Evolutionary conservation across 1,140 invertebrate species (phyloP).

Genomic region (Euura saliciscinereae): DNA sequence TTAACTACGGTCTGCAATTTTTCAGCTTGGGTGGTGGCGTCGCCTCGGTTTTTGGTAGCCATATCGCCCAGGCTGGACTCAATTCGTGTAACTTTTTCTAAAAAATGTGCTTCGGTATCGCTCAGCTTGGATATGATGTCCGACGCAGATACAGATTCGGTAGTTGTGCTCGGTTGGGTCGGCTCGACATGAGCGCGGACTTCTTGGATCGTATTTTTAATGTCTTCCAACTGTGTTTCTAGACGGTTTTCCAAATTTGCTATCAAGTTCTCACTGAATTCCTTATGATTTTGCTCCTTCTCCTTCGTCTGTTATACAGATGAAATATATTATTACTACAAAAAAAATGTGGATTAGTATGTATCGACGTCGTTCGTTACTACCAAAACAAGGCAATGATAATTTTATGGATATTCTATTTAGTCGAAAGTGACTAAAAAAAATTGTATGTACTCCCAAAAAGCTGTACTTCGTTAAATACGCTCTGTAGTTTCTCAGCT

Average conservation of each 20-base stretch:
- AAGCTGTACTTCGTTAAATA: slow-evolving; percentile 38
- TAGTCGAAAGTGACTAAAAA: too few species aligned
- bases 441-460: neutral
- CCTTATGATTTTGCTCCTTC: too few species aligned
- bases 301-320: neutral
- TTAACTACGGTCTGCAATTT: slow-evolving; percentile 34
- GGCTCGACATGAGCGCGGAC: slow-evolving; percentile 14
- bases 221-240: slow-evolving; percentile 59
- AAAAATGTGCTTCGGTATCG: slow-evolving; percentile 39
- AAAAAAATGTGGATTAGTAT: too few species aligned
- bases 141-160: slow-evolving; percentile 56
- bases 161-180: slow-evolving; percentile 18
- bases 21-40: slow-evolving; percentile 32
- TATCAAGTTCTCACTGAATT: slow-evolving; percentile 60
- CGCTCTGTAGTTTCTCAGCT: slow-evolving; percentile 34
- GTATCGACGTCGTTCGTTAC: too few species aligned
- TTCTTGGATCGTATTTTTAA: slow-evolving; percentile 63
- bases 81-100: slow-evolving; percentile 35
- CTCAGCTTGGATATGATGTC: slow-evolving; percentile 61
- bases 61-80: slow-evolving; percentile 38
- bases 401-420: too few species aligned
- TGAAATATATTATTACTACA: slow-evolving; percentile 1
- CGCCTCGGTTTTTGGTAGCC: slow-evolving; percentile 32
- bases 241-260: slow-evolving; percentile 70
- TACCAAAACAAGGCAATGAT: too few species aligned